These are phyloP conservation scores for Scomberomorus guttatus DNA, from an alignment of 2,797 vertebrate genomes.

Conservation along the genomic window DNA sequence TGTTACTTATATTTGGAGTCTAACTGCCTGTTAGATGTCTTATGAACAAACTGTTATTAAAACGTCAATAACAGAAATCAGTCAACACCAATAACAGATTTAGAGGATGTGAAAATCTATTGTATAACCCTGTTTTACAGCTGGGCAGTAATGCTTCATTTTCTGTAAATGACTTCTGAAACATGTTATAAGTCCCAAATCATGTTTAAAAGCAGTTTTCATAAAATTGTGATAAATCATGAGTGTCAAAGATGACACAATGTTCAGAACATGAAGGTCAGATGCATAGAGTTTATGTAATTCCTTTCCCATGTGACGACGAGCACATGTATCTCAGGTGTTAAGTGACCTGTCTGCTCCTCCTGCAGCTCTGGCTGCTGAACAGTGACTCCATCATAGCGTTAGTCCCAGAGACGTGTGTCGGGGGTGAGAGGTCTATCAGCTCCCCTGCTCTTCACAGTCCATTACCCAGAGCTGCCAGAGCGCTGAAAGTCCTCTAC, in stretches of 20 bases:
- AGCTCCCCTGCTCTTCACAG: slow-evolving; percentile 60
- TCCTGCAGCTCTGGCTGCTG: slow-evolving; percentile 93
- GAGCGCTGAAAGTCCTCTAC: slow-evolving; percentile 93
- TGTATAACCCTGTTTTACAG: background rate
- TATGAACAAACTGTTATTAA: too few relatives aligned
- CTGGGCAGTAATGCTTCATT: background rate
- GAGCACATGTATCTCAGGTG: slow-evolving; percentile 24
- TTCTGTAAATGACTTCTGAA: background rate
- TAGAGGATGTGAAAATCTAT: background rate
- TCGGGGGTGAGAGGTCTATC: slow-evolving; percentile 66
- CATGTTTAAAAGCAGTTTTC: background rate
- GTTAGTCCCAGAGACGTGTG: slow-evolving; percentile 80
- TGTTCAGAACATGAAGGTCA: background rate
- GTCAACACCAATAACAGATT: background rate
- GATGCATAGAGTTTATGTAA: background rate
- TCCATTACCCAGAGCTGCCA: slow-evolving; percentile 76
- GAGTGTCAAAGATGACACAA: background rate
- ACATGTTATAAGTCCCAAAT: background rate
- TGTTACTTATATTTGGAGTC: too few relatives aligned
- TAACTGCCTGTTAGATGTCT: too few relatives aligned
- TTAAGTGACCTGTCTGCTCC: slow-evolving; percentile 59
- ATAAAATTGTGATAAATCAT: background rate
- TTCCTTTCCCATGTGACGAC: background rate
- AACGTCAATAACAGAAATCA: too few relatives aligned
- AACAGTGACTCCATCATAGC: slow-evolving; percentile 93